Evolutionary conservation across 1,140 invertebrate genomes (phyloP).

Genomic region (roundworm (Caenorhabditis elegans)): WBcel235 BX284604.4:10375001-10375500

Average conservation of each 20-base stretch:
- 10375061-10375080: neutral
- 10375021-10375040: neutral
- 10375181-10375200: neutral
- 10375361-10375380: neutral
- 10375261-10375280: neutral
- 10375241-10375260: neutral
- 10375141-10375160: neutral
- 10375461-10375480: neutral
- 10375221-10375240: neutral
- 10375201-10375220: neutral
- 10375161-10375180: neutral
- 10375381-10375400: slow-evolving; percentile 2
- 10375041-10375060: slow-evolving; percentile 13
- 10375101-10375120: slow-evolving; percentile 9
- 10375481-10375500: neutral
- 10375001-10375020: neutral
- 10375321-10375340: neutral
- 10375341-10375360: neutral
- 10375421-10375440: neutral
- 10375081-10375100: neutral
- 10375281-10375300: neutral
- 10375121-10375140: neutral
- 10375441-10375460: neutral
- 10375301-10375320: neutral
- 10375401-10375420: neutral